Evolutionary conservation across 2,888 invertebrate genomes (phyloP).

Genomic region (Nemapogon koenigi): DNA sequence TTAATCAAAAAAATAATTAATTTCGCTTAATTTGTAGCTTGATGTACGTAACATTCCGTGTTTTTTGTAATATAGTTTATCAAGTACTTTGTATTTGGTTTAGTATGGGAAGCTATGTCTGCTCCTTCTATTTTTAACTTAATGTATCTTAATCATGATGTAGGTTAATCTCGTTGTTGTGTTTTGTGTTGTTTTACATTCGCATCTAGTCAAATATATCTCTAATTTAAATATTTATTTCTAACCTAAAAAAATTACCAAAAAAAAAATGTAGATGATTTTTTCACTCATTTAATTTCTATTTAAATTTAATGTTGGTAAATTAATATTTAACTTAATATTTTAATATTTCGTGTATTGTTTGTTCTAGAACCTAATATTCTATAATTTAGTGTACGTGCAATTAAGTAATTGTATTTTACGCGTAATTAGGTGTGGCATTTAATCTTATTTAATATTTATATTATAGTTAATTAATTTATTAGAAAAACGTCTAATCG

Average conservation of each 20-base stretch:
- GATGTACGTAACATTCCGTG: too few relatives aligned
- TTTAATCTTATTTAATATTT: slow-evolving; percentile 39
- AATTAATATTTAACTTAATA: slow-evolving; percentile 13
- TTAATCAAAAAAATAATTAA: too few relatives aligned
- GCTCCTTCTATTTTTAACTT: background rate
- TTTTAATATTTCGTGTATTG: slow-evolving; percentile 33
- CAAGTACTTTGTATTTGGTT: too few relatives aligned
- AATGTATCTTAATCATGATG: background rate
- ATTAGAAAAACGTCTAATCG: slow-evolving; percentile 46
- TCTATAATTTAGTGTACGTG: slow-evolving; percentile 47
- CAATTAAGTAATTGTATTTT: slow-evolving; percentile 48
- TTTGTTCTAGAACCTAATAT: slow-evolving; percentile 42
- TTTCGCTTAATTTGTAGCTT: too few relatives aligned
- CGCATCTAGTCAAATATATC: slow-evolving; percentile 4
- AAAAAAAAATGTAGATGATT: too few relatives aligned
- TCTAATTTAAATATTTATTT: slow-evolving; percentile 3
- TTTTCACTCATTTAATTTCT: too few relatives aligned
- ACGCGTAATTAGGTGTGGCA: slow-evolving; percentile 46
- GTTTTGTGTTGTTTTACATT: slow-evolving; percentile 41
- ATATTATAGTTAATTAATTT: slow-evolving; percentile 47
- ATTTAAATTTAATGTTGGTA: slow-evolving; percentile 26
- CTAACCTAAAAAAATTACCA: background rate
- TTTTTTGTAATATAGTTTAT: too few relatives aligned
- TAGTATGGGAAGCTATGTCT: background rate
- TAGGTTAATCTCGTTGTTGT: slow-evolving; percentile 55